Conservation (phyloP, 1,140 invertebrate species). For the Saxidomus purpurata region DNA sequence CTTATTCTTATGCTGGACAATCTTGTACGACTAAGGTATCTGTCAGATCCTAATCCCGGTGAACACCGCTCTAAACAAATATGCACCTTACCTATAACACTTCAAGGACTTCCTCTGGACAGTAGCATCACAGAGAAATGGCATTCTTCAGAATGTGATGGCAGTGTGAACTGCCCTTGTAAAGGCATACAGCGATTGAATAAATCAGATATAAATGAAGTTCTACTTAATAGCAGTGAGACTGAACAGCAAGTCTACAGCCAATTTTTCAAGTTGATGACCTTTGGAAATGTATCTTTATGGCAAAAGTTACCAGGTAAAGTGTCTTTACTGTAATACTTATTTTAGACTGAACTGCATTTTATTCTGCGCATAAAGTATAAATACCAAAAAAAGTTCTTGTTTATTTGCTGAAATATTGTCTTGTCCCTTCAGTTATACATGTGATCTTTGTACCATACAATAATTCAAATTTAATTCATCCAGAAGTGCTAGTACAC, state of each 20-base stretch:
- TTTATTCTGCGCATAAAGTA: no score
- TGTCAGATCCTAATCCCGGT: slow-evolving; percentile 5
- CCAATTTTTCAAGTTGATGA: slow-evolving; percentile 26
- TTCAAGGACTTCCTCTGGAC: neutral
- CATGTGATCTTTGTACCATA: no score
- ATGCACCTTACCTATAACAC: neutral
- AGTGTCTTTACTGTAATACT: neutral
- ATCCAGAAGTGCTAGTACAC: no score
- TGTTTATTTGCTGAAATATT: no score
- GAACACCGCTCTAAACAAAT: neutral
- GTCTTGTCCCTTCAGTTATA: no score
- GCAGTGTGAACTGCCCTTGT: slow-evolving; percentile 12
- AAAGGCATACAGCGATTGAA: neutral
- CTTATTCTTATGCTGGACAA: slow-evolving; percentile 10
- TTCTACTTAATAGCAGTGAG: neutral
- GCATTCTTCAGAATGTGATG: slow-evolving; percentile 2
- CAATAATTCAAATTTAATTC: no score
- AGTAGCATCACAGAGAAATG: neutral
- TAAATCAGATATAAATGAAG: neutral
- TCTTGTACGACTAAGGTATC: slow-evolving; percentile 25
- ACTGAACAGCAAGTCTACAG: neutral
- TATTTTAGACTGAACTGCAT: neutral
- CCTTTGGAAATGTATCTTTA: neutral
- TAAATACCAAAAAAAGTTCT: neutral
- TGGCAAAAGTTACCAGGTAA: slow-evolving; percentile 10